Conservation (phyloP, 2,113 vertebrate species). For the Hydrolagus affinis region DNA sequence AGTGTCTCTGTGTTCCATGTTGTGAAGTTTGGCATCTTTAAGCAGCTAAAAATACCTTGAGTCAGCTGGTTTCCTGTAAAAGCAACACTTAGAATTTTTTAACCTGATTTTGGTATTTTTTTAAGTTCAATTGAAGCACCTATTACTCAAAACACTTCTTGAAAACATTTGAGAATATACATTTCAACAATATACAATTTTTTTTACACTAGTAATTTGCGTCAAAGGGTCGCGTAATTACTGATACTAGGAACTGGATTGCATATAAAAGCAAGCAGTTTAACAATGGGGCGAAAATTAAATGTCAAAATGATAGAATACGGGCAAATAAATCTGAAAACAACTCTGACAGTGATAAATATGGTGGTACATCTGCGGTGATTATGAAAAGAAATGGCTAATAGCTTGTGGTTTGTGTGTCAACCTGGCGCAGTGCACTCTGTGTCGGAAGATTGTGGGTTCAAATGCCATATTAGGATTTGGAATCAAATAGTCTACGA, state of each 20-base stretch:
- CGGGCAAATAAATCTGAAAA: slow-evolving; percentile 6
- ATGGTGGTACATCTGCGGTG: neutral
- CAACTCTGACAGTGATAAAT: neutral
- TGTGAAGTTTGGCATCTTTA: neutral
- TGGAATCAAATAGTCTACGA: no score
- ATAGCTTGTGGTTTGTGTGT: neutral
- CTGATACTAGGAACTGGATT: neutral
- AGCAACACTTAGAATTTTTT: no score
- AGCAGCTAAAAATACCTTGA: no score
- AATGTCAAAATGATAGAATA: slow-evolving; percentile 11
- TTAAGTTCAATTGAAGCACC: no score
- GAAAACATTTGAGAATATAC: neutral
- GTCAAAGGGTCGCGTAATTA: neutral
- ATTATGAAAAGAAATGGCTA: neutral
- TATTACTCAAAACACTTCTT: neutral
- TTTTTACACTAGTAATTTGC: neutral
- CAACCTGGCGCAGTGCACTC: no score
- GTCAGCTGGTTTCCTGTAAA: no score
- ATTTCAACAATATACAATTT: neutral
- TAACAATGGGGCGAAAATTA: slow-evolving; percentile 7
- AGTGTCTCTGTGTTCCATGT: neutral
- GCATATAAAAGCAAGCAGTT: neutral
- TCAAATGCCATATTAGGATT: no score
- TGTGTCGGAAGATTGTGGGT: no score
- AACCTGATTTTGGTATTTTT: no score